Base-by-base conservation (phyloP, 2,888 invertebrate species). In the Tenthredo distinguenda region DNA sequence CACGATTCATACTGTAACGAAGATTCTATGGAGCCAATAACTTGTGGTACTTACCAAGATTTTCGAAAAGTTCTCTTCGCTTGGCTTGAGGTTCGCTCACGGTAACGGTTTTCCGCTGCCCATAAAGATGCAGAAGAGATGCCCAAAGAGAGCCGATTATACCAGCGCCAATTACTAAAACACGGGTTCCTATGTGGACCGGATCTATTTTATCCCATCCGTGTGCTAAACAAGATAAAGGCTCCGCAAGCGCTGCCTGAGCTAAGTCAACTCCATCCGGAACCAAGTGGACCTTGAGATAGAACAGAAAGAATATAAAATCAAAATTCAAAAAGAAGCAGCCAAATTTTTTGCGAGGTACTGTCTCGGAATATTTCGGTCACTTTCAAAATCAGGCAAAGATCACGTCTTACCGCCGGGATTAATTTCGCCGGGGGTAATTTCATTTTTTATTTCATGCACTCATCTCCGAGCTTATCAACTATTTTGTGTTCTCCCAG, bases 61-160 rank as follows among this genome's bases (percentile, higher is more conserved):
- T 90, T 26, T 90, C 85, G 12, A 91, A 89, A 5, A 92, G 87
- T 43, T 90, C 86, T 74, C 91, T 90, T 68, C 83, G 68, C n/a
- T 83, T 83, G 18, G 31, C 31, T 47, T 83, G 83, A 89, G 96
- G 95, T 90, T 96, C 96, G 0, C 96, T 95, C 0, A 96, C 95
- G 0, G 95, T 96, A 1, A 96, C 96, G 0, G 68, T 68, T 34
- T 95, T 95, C 55, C 95, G 93, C 91, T 96, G 96, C 0, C 96
- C 96, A 62, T 96, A 95, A 9, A 95, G 94, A 89, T 96, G 96
- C 1, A 96, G 94, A 0, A 94, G 92, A 0, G 94, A 94, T 1
- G 95, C 93, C 96, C 96, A 96, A 0, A 96, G 92, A 87, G 96
- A 96, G 0, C 96, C 96, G 87, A 97, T 96, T 77, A 97, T 96